phyloP scores from a whole-genome alignment of 2,797 vertebrate genomes.

The Myotis pilosus region DNA sequence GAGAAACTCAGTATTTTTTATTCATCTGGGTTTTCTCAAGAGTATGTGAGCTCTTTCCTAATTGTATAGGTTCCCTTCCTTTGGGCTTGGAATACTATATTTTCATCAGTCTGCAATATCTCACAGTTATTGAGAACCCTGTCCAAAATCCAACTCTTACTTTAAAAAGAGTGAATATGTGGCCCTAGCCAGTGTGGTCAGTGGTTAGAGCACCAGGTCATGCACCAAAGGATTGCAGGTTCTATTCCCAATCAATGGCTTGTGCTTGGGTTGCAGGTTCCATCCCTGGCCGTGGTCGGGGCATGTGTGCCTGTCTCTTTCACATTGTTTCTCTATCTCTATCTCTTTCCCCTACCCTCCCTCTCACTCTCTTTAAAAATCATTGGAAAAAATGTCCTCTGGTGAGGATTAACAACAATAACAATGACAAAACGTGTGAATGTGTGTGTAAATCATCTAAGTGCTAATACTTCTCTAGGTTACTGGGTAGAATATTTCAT shows the following conservation, averaged over 20 bases:
- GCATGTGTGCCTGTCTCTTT: not conserved
- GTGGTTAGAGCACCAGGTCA: not conserved
- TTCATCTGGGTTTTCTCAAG: not conserved
- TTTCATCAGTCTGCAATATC: not conserved
- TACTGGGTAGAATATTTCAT: conserved; percentile 20
- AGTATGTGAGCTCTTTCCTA: not conserved
- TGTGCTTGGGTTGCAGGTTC: not conserved
- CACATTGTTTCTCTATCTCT: not conserved
- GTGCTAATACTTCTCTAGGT: not conserved
- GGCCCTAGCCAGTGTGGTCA: not conserved
- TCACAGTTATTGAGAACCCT: not conserved
- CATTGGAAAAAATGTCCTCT: not conserved
- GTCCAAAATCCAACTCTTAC: not conserved
- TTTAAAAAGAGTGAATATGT: conserved; percentile 12
- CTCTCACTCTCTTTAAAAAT: not conserved
- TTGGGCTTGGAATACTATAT: not conserved
- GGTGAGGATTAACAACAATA: not conserved
- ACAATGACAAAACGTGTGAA: not conserved
- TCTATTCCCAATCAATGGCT: not conserved
- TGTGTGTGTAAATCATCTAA: not conserved
- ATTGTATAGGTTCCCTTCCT: not conserved
- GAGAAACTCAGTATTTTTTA: not conserved
- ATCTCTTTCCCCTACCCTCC: no score
- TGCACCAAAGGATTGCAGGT: not conserved
- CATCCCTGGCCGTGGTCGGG: not conserved